Base-by-base conservation (phyloP, 1,140 invertebrate genomes). In the Macrosteles quadrilineatus region DNA sequence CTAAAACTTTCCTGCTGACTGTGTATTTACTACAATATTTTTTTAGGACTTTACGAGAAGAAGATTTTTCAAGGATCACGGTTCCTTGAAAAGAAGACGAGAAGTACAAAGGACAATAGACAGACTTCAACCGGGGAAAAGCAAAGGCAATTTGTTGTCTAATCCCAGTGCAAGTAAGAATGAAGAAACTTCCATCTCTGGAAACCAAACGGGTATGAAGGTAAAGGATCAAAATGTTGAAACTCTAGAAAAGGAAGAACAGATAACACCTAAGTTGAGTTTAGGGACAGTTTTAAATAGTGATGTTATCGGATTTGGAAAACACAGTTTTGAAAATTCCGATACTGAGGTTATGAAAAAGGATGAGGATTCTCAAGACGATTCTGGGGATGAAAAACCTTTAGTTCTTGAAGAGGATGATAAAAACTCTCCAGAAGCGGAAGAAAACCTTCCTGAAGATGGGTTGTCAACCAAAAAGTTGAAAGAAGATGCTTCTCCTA, bases 71-170 rank as follows among this genome's bases (percentile, higher is more conserved):
- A 76, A 74, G 71, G 73, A 76, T 32, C 75, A 76, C 43, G 66
- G 70, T 23, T 64, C 70, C 9, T 36, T 75, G 32, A 75, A 77
- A 73, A 85, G 87, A 77, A 85, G 88, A 77, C 84, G 88, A 74
- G 91, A 93, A 80, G 84, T 92, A 63, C 90, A 93, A 78, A 83
- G 91, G 71, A 93, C 91, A 1, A 94, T 93, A 68, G 91, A 93
- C 70, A 82, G 92, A 50, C 79, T 94, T 25, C 91, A 94, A 75
- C 91, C 91, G 9, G 92, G 91, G 2, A 92, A 94, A 81, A 89
- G 90, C 73, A 93, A 93, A 81, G 91, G 91, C 1, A 94, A 93
- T 82, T 81, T 93, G n/a, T 81, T 93, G 17, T 75, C 83, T 25
- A 83, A 85, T 55, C 80, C 43, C 36, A 43, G 29, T 40, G 72